These are phyloP conservation scores for Heliconius erato DNA, from an alignment of 2,888 invertebrate species.

Conservation along the genomic window DNA sequence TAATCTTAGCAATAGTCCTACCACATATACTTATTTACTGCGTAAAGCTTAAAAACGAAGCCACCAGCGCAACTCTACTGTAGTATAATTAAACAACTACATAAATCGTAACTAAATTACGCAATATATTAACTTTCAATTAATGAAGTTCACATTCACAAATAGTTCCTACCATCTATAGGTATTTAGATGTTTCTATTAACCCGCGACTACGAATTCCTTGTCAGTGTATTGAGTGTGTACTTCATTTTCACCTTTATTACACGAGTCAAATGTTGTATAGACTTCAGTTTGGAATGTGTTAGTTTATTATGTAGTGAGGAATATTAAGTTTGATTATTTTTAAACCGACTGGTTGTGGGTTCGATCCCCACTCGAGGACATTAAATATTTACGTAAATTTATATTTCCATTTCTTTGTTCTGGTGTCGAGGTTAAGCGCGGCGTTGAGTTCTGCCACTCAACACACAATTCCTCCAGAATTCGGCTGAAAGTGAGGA, in stretches of 20 bases:
- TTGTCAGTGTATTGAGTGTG: constrained; percentile 25
- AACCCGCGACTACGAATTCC: constrained; percentile 7
- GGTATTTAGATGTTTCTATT: constrained; percentile 7
- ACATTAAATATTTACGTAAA: too few relatives aligned
- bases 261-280: constrained; percentile 28
- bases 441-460: too few relatives aligned
- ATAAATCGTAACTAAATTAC: not conserved
- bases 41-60: too few relatives aligned
- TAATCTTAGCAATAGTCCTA: too few relatives aligned
- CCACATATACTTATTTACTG: too few relatives aligned
- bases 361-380: too few relatives aligned
- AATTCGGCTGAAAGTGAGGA: too few relatives aligned
- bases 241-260: constrained; percentile 32
- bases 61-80: not conserved
- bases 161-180: not conserved
- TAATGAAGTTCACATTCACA: not conserved
- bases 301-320: constrained; percentile 7
- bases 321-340: not conserved
- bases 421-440: too few relatives aligned
- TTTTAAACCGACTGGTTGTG: too few relatives aligned
- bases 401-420: too few relatives aligned
- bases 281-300: constrained; percentile 31
- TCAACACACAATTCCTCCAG: too few relatives aligned
- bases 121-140: not conserved
- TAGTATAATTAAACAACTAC: not conserved